These are phyloP conservation scores for Mus minutoides DNA, from an alignment of 2,797 vertebrate species.

Conservation along the genomic window DNA sequence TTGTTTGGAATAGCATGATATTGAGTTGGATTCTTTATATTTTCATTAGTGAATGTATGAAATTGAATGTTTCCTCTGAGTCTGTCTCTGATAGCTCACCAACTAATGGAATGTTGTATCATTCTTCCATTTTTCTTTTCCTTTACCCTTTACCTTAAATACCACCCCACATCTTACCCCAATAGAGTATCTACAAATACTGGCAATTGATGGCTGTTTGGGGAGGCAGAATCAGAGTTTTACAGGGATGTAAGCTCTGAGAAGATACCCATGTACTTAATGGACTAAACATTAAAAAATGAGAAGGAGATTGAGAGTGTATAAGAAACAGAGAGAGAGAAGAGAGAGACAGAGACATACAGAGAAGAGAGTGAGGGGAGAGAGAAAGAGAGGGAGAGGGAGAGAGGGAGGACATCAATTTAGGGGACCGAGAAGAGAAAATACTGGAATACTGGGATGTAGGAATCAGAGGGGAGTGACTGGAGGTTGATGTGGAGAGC, in stretches of 20 bases:
- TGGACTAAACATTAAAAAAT: background rate
- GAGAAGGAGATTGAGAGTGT: background rate
- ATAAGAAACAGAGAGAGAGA: background rate
- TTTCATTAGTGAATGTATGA: background rate
- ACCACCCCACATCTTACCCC: background rate
- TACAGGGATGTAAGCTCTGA: background rate
- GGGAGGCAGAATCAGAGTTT: background rate
- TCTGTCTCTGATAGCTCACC: background rate
- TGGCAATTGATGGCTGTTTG: background rate
- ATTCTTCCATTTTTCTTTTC: background rate
- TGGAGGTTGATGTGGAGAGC: background rate
- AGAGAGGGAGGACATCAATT: background rate
- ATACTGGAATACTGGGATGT: background rate
- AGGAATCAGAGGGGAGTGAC: background rate
- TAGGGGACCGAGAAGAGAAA: background rate
- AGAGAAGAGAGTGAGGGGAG: background rate
- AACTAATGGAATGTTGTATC: background rate
- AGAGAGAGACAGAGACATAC: background rate
- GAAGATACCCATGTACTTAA: background rate
- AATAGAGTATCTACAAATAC: background rate
- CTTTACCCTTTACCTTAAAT: background rate
- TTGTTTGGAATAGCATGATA: slow-evolving; percentile 1
- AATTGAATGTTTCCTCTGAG: background rate
- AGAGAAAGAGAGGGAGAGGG: fast-evolving
- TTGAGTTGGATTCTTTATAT: background rate